Conservation (phyloP, 2,797 vertebrate species). For the Lagodon rhomboides region DNA sequence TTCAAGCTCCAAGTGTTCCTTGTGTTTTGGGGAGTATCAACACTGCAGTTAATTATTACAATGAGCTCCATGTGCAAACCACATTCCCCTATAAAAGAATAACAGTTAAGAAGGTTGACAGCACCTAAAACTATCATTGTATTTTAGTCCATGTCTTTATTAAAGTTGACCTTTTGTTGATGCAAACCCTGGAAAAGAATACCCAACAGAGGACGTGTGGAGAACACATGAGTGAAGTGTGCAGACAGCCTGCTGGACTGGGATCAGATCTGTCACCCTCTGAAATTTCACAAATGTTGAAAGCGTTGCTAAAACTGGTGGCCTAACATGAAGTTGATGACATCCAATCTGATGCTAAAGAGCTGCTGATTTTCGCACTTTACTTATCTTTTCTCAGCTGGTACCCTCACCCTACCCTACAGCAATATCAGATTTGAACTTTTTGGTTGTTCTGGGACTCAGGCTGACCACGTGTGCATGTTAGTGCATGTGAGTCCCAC, state of each 20-base stretch:
- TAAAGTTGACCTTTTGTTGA: neutral
- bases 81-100: neutral
- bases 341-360: slow-evolving; percentile 5
- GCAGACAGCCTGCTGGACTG: slow-evolving; percentile 5
- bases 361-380: neutral
- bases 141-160: neutral
- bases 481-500: no score
- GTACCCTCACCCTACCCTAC: neutral
- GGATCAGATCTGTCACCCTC: slow-evolving; percentile 3
- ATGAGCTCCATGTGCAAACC: neutral
- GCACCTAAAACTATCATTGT: neutral
- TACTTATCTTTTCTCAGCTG: neutral
- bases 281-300: slow-evolving; percentile 19
- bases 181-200: slow-evolving; percentile 4
- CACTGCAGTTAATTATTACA: neutral
- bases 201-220: neutral
- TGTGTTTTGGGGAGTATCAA: neutral
- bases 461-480: no score
- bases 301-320: slow-evolving; percentile 6
- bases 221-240: neutral
- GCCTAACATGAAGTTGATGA: neutral
- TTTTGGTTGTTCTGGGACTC: no score
- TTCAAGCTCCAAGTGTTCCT: neutral
- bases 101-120: neutral
- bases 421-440: neutral